Evolutionary conservation across 2,888 invertebrate species (phyloP).

Genomic region (Nomada ruficornis): DNA sequence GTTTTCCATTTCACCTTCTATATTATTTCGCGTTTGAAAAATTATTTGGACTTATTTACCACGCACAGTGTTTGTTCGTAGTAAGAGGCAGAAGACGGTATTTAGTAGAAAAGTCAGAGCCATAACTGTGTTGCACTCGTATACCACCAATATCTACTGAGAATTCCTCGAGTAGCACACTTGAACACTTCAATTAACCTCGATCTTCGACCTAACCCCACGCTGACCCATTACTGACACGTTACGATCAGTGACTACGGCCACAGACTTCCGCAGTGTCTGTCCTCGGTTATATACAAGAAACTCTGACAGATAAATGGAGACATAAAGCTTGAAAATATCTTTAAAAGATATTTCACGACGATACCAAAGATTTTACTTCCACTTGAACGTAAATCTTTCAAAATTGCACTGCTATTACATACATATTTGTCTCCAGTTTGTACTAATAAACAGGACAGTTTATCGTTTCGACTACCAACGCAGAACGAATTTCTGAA

Average conservation of each 20-base stretch:
- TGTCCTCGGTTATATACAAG: slow-evolving; percentile 21
- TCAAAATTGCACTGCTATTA: neutral
- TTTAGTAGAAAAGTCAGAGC: slow-evolving; percentile 10
- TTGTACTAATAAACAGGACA: neutral
- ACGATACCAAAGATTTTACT: neutral
- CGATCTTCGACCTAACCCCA: slow-evolving; percentile 61
- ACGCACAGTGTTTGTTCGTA: neutral
- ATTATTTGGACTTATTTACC: neutral
- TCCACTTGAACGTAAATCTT: neutral
- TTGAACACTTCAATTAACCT: slow-evolving; percentile 68
- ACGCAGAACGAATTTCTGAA: neutral
- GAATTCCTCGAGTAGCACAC: slow-evolving; percentile 51
- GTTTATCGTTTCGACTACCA: no score
- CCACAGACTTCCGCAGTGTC: slow-evolving; percentile 39
- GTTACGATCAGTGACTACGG: slow-evolving; percentile 48
- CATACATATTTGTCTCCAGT: neutral
- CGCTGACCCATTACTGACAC: slow-evolving; percentile 55
- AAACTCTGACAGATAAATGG: slow-evolving; percentile 35
- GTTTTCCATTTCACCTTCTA: no score
- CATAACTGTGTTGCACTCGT: slow-evolving; percentile 30
- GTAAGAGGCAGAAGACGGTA: no score
- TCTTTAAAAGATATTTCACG: neutral
- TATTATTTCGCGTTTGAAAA: neutral
- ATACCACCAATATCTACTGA: slow-evolving; percentile 42
- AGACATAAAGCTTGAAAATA: neutral